Conservation (phyloP, 2,113 vertebrate genomes). For the Misgurnus anguillicaudatus region DNA sequence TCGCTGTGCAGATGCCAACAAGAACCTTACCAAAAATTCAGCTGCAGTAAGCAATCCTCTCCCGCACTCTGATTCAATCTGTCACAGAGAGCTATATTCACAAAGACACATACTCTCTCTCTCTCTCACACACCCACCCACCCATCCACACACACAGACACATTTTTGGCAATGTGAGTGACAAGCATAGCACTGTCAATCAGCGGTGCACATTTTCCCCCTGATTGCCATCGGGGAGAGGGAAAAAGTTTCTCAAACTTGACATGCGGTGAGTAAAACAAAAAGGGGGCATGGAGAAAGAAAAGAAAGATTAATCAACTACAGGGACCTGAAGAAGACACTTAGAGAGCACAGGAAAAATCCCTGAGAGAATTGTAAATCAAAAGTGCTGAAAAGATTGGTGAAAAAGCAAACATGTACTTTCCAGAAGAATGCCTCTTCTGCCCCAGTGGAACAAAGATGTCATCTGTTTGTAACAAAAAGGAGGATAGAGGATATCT, state of each 20-base stretch:
- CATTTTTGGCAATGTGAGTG: conserved; percentile 63
- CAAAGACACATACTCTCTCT: conserved; percentile 25
- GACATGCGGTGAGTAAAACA: conserved; percentile 48
- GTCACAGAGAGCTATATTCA: conserved; percentile 37
- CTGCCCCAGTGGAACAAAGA: conserved; percentile 51
- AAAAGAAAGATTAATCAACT: conserved; percentile 45
- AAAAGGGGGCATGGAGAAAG: conserved; percentile 54
- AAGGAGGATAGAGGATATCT: background rate
- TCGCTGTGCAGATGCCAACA: background rate
- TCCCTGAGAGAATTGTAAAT: conserved; percentile 52
- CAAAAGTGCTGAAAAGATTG: conserved; percentile 39
- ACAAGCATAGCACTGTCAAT: conserved; percentile 67
- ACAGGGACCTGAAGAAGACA: conserved; percentile 17
- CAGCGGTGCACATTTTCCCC: conserved; percentile 59
- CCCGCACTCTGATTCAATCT: conserved; percentile 38
- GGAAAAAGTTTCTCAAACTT: conserved; percentile 59
- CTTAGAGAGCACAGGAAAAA: conserved; percentile 36
- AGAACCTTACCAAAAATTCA: background rate
- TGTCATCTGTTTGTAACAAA: conserved; percentile 47
- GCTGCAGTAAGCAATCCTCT: conserved; percentile 18
- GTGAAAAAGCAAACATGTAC: conserved; percentile 49
- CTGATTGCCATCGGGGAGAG: conserved; percentile 58
- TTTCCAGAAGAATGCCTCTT: conserved; percentile 53
- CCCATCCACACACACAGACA: conserved; percentile 48
- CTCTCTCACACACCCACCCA: background rate